Conservation (phyloP, 2,888 invertebrate genomes). For the Orthosia gothica region DNA sequence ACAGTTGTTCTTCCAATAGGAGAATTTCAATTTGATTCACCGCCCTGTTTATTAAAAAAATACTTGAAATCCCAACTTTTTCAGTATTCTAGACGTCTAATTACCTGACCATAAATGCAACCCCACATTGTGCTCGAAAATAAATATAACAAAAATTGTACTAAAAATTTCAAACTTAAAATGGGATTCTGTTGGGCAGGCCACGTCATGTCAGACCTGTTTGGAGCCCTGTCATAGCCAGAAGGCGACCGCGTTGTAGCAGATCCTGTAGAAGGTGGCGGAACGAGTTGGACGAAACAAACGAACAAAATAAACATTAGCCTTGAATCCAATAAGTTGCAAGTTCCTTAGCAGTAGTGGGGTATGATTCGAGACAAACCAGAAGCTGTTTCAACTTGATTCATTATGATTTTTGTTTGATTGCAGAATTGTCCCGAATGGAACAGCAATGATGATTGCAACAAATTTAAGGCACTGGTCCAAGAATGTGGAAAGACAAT, state of each 20-base stretch:
- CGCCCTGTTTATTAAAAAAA: too few species aligned
- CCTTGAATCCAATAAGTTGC: too few species aligned
- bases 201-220: neutral
- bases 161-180: neutral
- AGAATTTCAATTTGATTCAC: too few species aligned
- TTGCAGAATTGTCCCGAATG: slow-evolving; percentile 54
- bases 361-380: too few species aligned
- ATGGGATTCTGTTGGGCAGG: too few species aligned
- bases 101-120: neutral
- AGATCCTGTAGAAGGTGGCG: too few species aligned
- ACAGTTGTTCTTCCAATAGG: too few species aligned
- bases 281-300: too few species aligned
- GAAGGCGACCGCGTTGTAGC: too few species aligned
- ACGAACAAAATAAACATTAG: too few species aligned
- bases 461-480: slow-evolving; percentile 24
- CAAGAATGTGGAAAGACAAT: slow-evolving; percentile 34
- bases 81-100: neutral
- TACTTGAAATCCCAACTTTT: neutral
- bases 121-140: neutral
- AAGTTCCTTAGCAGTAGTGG: neutral
- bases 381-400: neutral
- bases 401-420: neutral
- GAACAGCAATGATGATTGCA: slow-evolving; percentile 38
- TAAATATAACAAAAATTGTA: neutral
- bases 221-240: neutral